Base-by-base conservation (phyloP, 2,888 invertebrate species). In the Neocrepidodera transversa region DNA sequence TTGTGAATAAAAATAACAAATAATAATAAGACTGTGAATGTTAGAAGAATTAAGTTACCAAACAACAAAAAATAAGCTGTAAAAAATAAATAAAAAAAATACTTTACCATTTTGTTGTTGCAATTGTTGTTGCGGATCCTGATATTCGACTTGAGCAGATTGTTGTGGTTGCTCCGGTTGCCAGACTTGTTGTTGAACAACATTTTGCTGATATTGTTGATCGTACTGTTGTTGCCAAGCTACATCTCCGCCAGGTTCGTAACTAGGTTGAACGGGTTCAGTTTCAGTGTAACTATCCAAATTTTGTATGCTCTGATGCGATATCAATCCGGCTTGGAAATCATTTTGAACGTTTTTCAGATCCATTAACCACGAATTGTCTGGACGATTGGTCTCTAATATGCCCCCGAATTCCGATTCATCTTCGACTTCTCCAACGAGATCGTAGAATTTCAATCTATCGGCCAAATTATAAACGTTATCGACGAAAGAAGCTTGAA, bases 361-460 rank as follows among this genome's bases (percentile, higher is more conserved):
- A 66, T 79, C 81, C 67, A 81, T 79, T 48, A 88, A 75, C 88
- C 88, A 88, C 6, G 78, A 75, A 45, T 85, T 82, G 71, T 86
- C 86, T 0, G 82, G 79, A 53, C 78, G 69, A 54, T 69, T 75
- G 4, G 70, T 71, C 43, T 76, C 77, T 30, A 72, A 51, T 28
- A 70, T 70, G 16, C 71, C 67, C 7, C 74, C 77, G 40, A 67
- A 71, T 58, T 74, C 71, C 48, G 74, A 69, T 47, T 75, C 74
- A 58, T 81, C 80, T 43, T 73, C 73, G 5, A 61, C 69, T 38
- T 74, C 74, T 17, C 72, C 79, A 5, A 76, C 71, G 2, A 75
- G 78, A 71, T 79, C 80, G 70, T 78, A 78, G 74, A 74, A 76
- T 64, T 78, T 79, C 50, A 78, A 70, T 65, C 76, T 71, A 64